Percentiles rank a stretch among this genome's conserved stretches.
These are phyloP conservation scores for Pentalonia nigronervosa DNA, from an alignment of 1,140 invertebrate genomes.

Conservation along the genomic window DNA sequence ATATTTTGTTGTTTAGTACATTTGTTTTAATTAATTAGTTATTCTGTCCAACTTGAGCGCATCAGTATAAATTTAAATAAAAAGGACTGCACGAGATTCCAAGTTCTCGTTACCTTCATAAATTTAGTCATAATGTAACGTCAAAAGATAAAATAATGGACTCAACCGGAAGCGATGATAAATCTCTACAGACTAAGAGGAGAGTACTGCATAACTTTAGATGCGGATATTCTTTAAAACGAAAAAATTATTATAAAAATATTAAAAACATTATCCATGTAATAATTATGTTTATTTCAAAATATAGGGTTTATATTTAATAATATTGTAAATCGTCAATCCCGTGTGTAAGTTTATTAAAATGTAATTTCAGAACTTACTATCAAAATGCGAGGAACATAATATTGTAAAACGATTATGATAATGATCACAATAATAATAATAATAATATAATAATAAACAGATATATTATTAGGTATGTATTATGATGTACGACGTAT, in stretches of 20 bases:
- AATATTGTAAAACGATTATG: neutral
- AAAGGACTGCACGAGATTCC: neutral
- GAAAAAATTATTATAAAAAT: neutral
- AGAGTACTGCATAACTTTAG: neutral
- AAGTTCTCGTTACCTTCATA: slow-evolving; percentile 40
- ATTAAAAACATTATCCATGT: neutral
- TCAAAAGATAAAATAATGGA: slow-evolving; percentile 31
- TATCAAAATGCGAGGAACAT: neutral
- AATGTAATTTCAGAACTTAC: neutral
- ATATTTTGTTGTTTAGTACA: neutral
- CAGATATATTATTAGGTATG: neutral
- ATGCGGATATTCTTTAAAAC: neutral
- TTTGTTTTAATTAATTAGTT: neutral
- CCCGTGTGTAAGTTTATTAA: neutral
- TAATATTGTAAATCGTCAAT: neutral
- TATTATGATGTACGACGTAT: neutral
- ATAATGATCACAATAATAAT: neutral
- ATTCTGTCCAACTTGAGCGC: neutral
- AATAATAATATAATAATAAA: neutral
- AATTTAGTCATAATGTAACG: slow-evolving; percentile 23
- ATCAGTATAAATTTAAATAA: slow-evolving; percentile 23
- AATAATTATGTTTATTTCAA: neutral
- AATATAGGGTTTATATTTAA: neutral
- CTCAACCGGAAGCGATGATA: neutral
- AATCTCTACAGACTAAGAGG: neutral